Conservation (phyloP, 2,797 vertebrate species). For the Monodelphis domestica region DNA sequence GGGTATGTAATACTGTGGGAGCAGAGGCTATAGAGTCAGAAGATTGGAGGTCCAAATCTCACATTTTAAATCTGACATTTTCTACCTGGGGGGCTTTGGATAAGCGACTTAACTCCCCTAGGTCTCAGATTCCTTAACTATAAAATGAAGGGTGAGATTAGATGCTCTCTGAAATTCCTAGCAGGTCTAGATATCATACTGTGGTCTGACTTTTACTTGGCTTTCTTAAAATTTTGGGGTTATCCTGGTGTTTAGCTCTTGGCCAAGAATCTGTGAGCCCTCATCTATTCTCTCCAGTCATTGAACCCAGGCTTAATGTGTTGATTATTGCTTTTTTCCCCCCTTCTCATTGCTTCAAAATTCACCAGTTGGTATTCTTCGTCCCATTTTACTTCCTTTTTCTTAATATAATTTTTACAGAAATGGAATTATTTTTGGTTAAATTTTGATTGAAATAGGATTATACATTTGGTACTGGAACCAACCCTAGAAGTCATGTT, state of each 20-base stretch:
- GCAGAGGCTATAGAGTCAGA: background rate
- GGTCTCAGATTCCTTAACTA: background rate
- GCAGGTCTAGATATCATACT: background rate
- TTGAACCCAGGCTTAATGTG: background rate
- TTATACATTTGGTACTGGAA: background rate
- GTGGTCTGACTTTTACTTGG: background rate
- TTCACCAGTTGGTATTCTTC: background rate
- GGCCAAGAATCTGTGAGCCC: background rate
- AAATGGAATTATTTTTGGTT: background rate
- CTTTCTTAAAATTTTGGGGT: background rate
- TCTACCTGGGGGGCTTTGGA: background rate
- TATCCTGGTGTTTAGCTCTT: background rate
- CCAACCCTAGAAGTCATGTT: background rate
- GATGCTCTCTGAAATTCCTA: background rate
- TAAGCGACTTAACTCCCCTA: background rate
- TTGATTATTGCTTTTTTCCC: background rate
- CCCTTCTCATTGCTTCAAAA: background rate
- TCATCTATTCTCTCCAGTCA: background rate
- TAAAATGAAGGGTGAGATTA: background rate
- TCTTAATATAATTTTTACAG: background rate
- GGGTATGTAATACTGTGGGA: background rate
- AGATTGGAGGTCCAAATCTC: background rate
- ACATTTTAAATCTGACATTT: background rate
- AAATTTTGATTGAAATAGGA: background rate
- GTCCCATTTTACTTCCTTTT: background rate